Evolutionary conservation across 2,113 vertebrate species (phyloP), one percentile per base, ranked within the genome.

Genomic region (Coreoperca whiteheadi): DNA sequence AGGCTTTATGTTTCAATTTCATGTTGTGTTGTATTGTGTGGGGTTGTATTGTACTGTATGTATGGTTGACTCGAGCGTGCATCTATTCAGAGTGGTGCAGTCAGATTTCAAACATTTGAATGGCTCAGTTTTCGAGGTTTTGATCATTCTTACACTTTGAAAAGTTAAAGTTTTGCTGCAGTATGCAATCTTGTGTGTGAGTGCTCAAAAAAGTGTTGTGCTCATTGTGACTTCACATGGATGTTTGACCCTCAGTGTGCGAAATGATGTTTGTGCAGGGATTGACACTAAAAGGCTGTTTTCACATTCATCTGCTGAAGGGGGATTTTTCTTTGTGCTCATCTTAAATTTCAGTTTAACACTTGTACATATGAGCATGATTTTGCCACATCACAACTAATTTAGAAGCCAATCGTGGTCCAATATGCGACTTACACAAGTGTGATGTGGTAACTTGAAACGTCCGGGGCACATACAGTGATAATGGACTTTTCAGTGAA

Each of bases 151-250:
- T 46, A n/a, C 6, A 23, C 16, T 37, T 32, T 64, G 28, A 64
- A 56, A 70, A n/a, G n/a, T n/a, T n/a, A 15, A 34, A 2, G 32
- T 37, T 46, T 56, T 37, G 14, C 73, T 76, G 56, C 65, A 69
- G 64, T 34, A n/a, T 30, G 28, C 9, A 53, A 10, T 53, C 16
- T 4, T 34, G 2, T 21, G 28, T 34, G 2, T 21, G 28, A 37
- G 41, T 21, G 34, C 8, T 34, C 9, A 32, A 16, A 69, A 43
- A 37, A 65, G 48, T 20, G 8, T 56, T 30, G 12, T 30, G 8
- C 16, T 41, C 28, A 5, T 34, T 25, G 51, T 25, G 34, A 6
- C 25, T 68, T 68, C 28, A 48, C 28, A 14, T 46, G 48, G 25
- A 56, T 46, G 34, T 60, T 46, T 21, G n/a, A 41, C n/a, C n/a